Evolutionary conservation across 2,888 invertebrate species (phyloP).

Genomic region (Stegana nigrithorax): DNA sequence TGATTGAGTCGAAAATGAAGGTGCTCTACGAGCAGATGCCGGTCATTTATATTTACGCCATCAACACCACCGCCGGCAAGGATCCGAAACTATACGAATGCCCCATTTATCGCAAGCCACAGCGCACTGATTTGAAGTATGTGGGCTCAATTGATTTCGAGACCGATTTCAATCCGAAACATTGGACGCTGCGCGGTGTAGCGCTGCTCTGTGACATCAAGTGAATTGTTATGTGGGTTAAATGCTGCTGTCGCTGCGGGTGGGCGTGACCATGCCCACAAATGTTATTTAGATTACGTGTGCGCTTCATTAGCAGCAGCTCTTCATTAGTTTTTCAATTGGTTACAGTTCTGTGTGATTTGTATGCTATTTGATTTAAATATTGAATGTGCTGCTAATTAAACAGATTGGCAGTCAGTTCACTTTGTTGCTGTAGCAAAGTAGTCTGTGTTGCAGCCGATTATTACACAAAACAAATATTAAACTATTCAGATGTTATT

Average conservation of each 20-base stretch:
- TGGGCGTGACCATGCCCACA: not conserved
- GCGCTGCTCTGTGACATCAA: conserved; percentile 96
- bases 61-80: conserved; percentile 92
- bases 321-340: not conserved
- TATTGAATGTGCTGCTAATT: too few species aligned
- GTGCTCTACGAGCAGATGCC: conserved; percentile 96
- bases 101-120: conserved; percentile 95
- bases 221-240: conserved; percentile 73
- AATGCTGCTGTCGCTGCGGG: too few species aligned
- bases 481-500: too few species aligned
- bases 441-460: not conserved
- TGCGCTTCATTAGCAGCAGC: too few species aligned
- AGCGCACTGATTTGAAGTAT: conserved; percentile 93
- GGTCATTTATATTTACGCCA: conserved; percentile 94
- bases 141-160: conserved; percentile 95
- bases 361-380: too few species aligned
- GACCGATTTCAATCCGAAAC: conserved; percentile 90
- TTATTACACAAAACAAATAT: too few species aligned
- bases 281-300: not conserved
- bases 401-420: too few species aligned
- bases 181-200: conserved; percentile 96
- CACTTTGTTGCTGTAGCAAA: conserved; percentile 16
- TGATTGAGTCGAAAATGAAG: conserved; percentile 93
- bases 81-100: conserved; percentile 94
- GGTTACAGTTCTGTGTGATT: too few species aligned